Evolutionary conservation across 1,140 invertebrate genomes (phyloP).

Genomic region (Macrobrachium nipponense): DNA sequence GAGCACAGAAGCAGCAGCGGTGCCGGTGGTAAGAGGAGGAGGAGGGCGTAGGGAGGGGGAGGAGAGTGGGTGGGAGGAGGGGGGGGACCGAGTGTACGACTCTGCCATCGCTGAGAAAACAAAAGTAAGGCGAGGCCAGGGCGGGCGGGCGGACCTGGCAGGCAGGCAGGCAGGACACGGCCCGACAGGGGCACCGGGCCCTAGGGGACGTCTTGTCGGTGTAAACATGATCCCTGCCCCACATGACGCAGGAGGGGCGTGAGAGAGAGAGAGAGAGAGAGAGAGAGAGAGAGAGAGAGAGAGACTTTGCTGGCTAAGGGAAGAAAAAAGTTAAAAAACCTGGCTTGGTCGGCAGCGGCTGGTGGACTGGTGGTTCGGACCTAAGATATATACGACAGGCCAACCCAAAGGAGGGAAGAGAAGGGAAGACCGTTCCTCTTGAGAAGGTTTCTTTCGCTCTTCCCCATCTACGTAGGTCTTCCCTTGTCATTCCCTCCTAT

Average conservation of each 20-base stretch:
- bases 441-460: not conserved
- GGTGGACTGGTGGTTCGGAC: not conserved
- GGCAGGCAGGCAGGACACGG: not conserved
- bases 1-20: too few species aligned
- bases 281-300: too few species aligned
- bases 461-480: not conserved
- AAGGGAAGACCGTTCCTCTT: not conserved
- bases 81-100: too few species aligned
- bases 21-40: too few species aligned
- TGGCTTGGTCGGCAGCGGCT: not conserved
- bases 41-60: too few species aligned
- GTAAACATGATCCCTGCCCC: conserved; percentile 20
- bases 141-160: not conserved
- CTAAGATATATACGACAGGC: conserved; percentile 19
- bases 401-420: not conserved
- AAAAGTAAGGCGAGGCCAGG: not conserved
- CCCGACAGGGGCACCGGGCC: not conserved
- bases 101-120: too few species aligned
- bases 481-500: not conserved
- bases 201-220: not conserved
- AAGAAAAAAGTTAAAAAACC: conserved; percentile 8
- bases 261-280: too few species aligned
- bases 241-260: conserved; percentile 22
- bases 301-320: not conserved
- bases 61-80: too few species aligned